Evolutionary conservation across 2,113 vertebrate genomes (phyloP).

Genomic region (Labeo catla): DNA sequence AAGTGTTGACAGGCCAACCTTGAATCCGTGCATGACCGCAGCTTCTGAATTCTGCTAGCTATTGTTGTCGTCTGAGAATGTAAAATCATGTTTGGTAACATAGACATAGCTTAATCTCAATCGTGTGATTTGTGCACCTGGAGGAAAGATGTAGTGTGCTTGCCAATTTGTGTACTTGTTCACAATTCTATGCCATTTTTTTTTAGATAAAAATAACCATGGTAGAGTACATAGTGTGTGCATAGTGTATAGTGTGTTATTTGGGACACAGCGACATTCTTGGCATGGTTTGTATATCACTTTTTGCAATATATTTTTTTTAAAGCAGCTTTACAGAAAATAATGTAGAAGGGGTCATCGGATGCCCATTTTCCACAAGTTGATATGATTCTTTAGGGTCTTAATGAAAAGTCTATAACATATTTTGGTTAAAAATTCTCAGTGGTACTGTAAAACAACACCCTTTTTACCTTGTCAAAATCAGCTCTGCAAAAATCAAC

Average conservation of each 20-base stretch:
- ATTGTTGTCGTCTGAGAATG: slow-evolving; percentile 34
- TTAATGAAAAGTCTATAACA: too few species aligned
- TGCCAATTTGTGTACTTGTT: neutral
- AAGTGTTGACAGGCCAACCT: slow-evolving; percentile 27
- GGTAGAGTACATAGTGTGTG: neutral
- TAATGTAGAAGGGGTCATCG: neutral
- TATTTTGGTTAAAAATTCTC: too few species aligned
- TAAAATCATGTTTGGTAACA: neutral
- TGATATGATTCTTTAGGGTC: too few species aligned
- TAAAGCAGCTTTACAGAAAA: neutral
- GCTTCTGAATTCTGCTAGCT: neutral
- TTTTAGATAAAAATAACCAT: too few species aligned
- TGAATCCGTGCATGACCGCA: slow-evolving; percentile 16
- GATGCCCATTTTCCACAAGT: too few species aligned
- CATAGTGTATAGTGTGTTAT: neutral
- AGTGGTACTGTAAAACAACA: too few species aligned
- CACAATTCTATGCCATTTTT: neutral
- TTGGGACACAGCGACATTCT: neutral
- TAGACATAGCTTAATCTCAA: slow-evolving; percentile 23
- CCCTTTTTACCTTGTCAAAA: too few species aligned
- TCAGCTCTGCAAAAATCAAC: too few species aligned
- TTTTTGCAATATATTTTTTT: neutral
- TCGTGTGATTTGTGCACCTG: slow-evolving; percentile 5
- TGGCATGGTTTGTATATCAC: neutral
- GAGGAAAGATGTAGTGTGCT: neutral